phyloP scores from a whole-genome alignment of 1,140 invertebrate genomes.

The Harpegnathos saltator region DNA sequence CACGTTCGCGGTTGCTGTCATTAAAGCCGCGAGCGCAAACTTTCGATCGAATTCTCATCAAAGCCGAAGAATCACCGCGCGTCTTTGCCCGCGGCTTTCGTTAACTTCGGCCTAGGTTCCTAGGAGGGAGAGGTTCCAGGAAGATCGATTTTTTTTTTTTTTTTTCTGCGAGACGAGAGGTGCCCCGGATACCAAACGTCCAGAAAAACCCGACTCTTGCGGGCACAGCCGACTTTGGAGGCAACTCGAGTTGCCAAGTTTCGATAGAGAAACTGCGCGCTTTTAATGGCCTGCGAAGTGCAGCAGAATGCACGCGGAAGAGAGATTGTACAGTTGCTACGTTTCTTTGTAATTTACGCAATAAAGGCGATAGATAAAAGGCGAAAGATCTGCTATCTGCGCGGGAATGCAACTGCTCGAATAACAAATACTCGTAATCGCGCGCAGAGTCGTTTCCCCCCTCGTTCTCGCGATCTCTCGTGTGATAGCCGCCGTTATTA shows the following conservation, averaged over 20 bases:
- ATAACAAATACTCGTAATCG: not conserved
- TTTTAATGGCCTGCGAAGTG: constrained; percentile 2
- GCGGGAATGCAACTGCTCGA: not conserved
- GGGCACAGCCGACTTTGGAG: not conserved
- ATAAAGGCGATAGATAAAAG: not conserved
- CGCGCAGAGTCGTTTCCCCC: not conserved
- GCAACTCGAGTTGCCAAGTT: constrained; percentile 1
- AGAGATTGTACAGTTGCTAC: not conserved
- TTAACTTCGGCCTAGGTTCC: constrained; percentile 28
- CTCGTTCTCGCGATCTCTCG: not conserved
- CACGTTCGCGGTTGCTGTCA: not conserved
- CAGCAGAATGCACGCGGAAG: not conserved
- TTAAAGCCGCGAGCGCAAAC: not conserved
- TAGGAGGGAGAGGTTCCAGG: too few relatives aligned
- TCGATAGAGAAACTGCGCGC: not conserved
- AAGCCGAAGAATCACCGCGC: not conserved
- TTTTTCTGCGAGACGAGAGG: not conserved
- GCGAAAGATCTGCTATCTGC: not conserved
- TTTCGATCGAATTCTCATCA: constrained; percentile 24
- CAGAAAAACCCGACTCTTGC: constrained; percentile 7
- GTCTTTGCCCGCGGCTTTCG: not conserved
- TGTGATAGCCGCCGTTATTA: not conserved
- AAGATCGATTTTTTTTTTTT: constrained; percentile 21
- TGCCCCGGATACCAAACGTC: constrained; percentile 12
- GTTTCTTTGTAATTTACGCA: not conserved